Conservation (phyloP, 1,140 invertebrate genomes). For the Rhynchophorus ferrugineus region DNA sequence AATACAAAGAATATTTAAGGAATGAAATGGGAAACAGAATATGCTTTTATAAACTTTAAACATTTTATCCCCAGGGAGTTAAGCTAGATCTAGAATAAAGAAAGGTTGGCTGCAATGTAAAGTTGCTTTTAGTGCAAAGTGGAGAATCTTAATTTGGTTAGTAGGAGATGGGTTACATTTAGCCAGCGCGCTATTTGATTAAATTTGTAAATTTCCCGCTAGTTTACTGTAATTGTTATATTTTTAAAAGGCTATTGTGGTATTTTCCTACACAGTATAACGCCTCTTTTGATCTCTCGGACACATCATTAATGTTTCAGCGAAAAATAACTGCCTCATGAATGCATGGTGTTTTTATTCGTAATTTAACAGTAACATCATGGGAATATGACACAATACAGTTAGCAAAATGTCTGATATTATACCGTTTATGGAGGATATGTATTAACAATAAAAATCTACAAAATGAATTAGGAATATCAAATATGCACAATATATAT, state of each 20-base stretch:
- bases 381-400: no score
- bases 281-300: no score
- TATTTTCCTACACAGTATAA: background rate
- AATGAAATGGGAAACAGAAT: constrained; percentile 19
- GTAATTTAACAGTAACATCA: no score
- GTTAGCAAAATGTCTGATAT: no score
- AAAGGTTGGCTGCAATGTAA: constrained; percentile 21
- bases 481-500: no score
- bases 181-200: constrained; percentile 21
- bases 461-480: no score
- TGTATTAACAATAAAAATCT: no score
- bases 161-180: constrained; percentile 24
- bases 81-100: constrained; percentile 24
- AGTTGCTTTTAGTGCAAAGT: constrained; percentile 22
- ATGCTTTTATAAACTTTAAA: constrained; percentile 22
- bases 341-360: no score
- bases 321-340: no score
- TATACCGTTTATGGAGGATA: no score
- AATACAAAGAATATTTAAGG: constrained; percentile 22
- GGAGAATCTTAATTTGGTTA: constrained; percentile 24
- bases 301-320: no score
- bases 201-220: constrained; percentile 22
- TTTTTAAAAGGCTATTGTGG: constrained; percentile 1
- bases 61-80: constrained; percentile 11
- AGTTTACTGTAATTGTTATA: constrained; percentile 18